Evolutionary conservation across 1,140 invertebrate species (phyloP), one percentile per base, ranked within the genome.

Genomic region (Cardiocondyla obscurior): DNA sequence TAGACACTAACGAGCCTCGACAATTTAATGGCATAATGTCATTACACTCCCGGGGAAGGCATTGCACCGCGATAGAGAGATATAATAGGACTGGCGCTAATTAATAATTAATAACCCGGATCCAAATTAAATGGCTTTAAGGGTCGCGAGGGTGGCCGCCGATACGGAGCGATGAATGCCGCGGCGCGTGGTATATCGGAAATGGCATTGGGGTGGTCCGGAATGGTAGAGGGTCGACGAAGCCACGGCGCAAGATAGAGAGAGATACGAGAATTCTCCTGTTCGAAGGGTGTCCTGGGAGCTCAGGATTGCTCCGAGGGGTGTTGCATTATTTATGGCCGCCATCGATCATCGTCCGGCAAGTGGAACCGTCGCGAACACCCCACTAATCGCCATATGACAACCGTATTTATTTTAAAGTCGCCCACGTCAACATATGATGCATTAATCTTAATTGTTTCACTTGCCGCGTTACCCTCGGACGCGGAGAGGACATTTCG

Each of bases 61-160:
- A 89, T 88, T 86, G 87, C 82, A 83, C 85, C 88, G 88, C 92
- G 90, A 93, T 91, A 92, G 90, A 93, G 91, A 92, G 91, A 92
- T 90, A 93, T 92, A 92, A 93, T 93, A 91, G 90, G 89, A 92
- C 82, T 83, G 90, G 90, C 89, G 90, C 89, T 93, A 93, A 94
- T 94, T 93, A 94, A 93, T 94, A 94, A 94, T 94, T 93, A 93
- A 94, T 94, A 94, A 92, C 91, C 91, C 92, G 89, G 90, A 93
- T 93, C 91, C 88, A 85, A 92, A 94, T 93, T 90, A 93, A 93
- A 93, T 93, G 92, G 91, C 86, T 92, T 90, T 89, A 92, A 90
- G 90, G 91, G 89, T 89, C 88, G n/a, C n/a, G 89, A 86, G 90
- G 90, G 88, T 92, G 88, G 85, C 69, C 89, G 89, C 88, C 88